Conservation (phyloP, 2,113 vertebrate genomes). For the Rhinoderma darwinii region DNA sequence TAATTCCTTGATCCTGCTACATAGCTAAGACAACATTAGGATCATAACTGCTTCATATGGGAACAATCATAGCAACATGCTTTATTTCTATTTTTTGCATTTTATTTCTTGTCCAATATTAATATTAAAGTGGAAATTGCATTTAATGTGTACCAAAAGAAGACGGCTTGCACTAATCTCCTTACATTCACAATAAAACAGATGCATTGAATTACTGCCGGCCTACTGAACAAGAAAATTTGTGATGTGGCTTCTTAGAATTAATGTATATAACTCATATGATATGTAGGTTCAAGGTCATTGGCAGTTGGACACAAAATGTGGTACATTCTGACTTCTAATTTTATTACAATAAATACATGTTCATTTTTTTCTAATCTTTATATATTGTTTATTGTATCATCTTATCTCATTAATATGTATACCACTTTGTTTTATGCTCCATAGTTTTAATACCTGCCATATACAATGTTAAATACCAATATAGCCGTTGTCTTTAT, state of each 20-base stretch:
- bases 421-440: no score
- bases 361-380: neutral
- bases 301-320: neutral
- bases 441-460: no score
- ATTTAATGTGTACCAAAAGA: neutral
- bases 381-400: no score
- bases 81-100: neutral
- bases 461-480: no score
- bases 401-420: no score
- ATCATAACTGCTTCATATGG: no score
- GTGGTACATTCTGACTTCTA: neutral
- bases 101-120: neutral
- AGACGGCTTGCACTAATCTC: neutral
- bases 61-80: no score
- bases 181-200: neutral
- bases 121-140: neutral
- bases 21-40: no score
- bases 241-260: neutral
- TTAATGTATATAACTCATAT: neutral
- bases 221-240: conserved; percentile 1
- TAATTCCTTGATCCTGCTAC: no score
- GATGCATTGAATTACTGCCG: neutral
- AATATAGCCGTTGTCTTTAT: no score
- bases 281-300: neutral
- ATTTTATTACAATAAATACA: neutral